A percentile compares a stretch with the other conserved stretches of the same genome.
phyloP scores from a whole-genome alignment of 2,888 invertebrate species.

The Ormyrus labotus region DNA sequence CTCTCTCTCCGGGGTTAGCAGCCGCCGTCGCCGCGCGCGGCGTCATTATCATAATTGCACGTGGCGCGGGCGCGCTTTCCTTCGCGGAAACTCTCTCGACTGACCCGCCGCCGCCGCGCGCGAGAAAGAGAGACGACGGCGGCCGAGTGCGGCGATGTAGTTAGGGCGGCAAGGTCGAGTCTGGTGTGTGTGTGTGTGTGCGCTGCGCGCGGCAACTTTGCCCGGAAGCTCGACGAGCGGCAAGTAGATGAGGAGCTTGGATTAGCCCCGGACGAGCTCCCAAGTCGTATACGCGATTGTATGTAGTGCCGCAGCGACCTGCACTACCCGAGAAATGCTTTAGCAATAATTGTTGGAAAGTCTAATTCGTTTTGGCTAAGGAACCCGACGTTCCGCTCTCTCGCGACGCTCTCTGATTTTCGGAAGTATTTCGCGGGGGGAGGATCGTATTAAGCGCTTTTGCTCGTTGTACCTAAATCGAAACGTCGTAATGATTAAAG shows the following conservation, averaged over 20 bases:
- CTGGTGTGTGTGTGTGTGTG: not conserved
- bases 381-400: too few species aligned
- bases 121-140: constrained; percentile 17
- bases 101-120: constrained; percentile 46
- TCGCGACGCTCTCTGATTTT: too few species aligned
- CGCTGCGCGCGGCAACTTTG: not conserved
- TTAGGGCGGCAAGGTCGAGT: constrained; percentile 10
- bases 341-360: too few species aligned
- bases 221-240: not conserved
- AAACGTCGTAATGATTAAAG: too few species aligned
- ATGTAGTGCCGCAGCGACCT: not conserved
- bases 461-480: too few species aligned
- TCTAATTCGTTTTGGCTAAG: too few species aligned
- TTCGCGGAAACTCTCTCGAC: constrained; percentile 40
- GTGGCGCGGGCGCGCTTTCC: constrained; percentile 57
- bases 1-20: constrained; percentile 38
- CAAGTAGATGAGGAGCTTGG: constrained; percentile 17
- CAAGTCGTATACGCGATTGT: constrained; percentile 6
- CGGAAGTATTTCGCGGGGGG: too few species aligned
- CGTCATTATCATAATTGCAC: constrained; percentile 74
- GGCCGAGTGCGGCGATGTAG: too few species aligned
- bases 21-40: constrained; percentile 60
- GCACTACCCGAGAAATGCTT: too few species aligned
- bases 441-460: too few species aligned
- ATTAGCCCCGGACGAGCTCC: constrained; percentile 37